Evolutionary conservation across 2,113 vertebrate species (phyloP).

Genomic region (Coturnix japonica): DNA sequence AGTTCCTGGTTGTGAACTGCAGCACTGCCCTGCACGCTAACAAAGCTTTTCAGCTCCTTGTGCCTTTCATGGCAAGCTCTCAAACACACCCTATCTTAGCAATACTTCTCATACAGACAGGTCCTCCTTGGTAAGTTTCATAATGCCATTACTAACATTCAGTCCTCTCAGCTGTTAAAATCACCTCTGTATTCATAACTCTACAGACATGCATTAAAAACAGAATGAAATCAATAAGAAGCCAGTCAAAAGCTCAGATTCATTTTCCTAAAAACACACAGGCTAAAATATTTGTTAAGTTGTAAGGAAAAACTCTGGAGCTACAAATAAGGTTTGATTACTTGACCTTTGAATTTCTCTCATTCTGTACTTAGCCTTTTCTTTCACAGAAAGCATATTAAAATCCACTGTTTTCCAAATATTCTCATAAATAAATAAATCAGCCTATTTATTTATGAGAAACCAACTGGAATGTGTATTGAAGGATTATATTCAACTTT

Average conservation of each 20-base stretch:
- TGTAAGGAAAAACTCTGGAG: background rate
- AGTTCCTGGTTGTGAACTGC: background rate
- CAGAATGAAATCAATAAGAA: background rate
- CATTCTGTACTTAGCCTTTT: background rate
- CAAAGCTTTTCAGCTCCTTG: background rate
- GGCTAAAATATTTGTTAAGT: background rate
- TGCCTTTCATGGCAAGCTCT: background rate
- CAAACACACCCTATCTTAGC: fast-evolving
- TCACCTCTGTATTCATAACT: background rate
- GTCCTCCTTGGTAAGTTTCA: background rate
- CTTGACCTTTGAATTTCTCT: background rate
- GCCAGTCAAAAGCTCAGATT: background rate
- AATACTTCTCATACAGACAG: background rate
- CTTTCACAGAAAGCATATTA: background rate
- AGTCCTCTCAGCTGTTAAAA: background rate
- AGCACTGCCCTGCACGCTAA: background rate
- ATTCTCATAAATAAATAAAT: background rate
- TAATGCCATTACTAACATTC: background rate
- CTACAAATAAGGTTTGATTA: background rate
- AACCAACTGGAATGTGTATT: background rate
- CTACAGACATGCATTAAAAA: background rate
- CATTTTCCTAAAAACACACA: background rate
- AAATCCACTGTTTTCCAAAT: background rate
- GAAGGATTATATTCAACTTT: background rate
- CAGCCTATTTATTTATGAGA: background rate